Evolutionary conservation across 2,888 invertebrate species (phyloP), one percentile per base, ranked within the genome.

Genomic region (Rhyacophila evoluta): DNA sequence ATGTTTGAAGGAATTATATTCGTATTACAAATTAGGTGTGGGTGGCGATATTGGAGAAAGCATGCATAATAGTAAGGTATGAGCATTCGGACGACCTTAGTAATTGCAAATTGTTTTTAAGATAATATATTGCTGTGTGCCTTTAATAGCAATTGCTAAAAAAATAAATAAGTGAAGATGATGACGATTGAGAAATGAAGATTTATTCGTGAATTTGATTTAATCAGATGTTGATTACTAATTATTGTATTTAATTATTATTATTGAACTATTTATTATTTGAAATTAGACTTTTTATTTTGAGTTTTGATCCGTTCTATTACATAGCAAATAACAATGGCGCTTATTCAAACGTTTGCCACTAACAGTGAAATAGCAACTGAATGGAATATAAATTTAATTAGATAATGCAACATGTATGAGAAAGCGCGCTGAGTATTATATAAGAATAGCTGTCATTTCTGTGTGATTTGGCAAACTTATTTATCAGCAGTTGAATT

Each of bases 71-170:
- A 19, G 74, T 55, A 36, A 68, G 73, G 73, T 11, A 55, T 68
- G 75, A 81, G 72, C 76, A 77, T 81, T 81, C 78, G 78, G 76
- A 80, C 78, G 79, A 79, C 77, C 69, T 72, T 79, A 82, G 83
- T 83, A 82, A 83, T 83, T 82, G 82, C 83, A 87, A 89, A 88
- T 89, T 88, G 85, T 88, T 87, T 86, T 89, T 87, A 89, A 89
- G 89, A 90, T 91, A 91, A 83, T 89, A 90, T 90, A 91, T 91
- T 89, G 94, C 94, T 94, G 94, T 93, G 94, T 94, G 94, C 94
- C 94, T 94, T 92, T 92, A 78, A 81, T 93, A 93, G 93, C 93
- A 92, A 93, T 93, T 93, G 92, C 92, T 92, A 90, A 91, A 87
- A 90, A 90, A 90, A 55, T 55, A 55, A 87, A 87, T 86, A 87